Conservation (phyloP, 2,888 invertebrate species). For the Ametastegia equiseti region DNA sequence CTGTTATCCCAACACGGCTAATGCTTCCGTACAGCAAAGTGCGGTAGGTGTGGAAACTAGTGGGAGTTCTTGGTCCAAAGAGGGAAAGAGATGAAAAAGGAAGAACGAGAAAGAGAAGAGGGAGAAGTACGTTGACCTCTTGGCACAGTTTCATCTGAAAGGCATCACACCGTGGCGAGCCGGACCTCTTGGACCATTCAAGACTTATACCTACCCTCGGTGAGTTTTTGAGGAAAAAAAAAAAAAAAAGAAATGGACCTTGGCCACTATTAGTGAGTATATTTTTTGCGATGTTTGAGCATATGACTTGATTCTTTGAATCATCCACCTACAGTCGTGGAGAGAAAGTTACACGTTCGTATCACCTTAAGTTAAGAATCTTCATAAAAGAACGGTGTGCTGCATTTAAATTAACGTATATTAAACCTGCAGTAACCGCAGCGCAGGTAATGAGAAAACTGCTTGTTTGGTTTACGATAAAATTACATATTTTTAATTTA, state of each 20-base stretch:
- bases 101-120: constrained; percentile 30
- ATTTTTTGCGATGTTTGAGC: background rate
- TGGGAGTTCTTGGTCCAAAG: constrained; percentile 15
- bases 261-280: background rate
- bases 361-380: background rate
- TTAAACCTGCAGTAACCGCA: background rate
- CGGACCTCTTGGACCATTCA: constrained; percentile 26
- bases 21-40: constrained; percentile 56
- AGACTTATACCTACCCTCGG: background rate
- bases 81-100: background rate
- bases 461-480: too few species aligned
- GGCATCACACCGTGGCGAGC: constrained; percentile 38
- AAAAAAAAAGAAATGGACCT: background rate
- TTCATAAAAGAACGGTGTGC: background rate
- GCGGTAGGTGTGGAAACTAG: constrained; percentile 39
- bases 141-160: constrained; percentile 68
- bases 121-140: constrained; percentile 64
- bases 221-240: background rate
- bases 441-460: background rate
- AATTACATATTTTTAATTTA: too few species aligned
- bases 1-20: constrained; percentile 54
- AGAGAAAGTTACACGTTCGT: constrained; percentile 36
- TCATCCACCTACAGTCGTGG: background rate
- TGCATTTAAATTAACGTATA: background rate
- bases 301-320: background rate